Conservation (phyloP, 2,797 vertebrate species). For the Acrossocheilus fasciatus region DNA sequence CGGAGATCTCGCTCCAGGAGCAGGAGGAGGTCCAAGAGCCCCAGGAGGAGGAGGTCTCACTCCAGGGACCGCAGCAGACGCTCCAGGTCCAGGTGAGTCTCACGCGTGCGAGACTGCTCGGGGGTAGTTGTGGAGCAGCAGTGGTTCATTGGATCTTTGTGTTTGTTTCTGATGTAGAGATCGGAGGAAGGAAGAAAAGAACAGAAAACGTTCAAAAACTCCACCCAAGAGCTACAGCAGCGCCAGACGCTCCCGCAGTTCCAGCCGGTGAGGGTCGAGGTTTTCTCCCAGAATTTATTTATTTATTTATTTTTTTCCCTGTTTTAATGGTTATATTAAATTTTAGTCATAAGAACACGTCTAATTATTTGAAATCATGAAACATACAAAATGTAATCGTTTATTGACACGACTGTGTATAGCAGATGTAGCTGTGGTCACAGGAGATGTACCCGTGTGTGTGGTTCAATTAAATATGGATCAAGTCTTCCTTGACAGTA, state of each 20-base stretch:
- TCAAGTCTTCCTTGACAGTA: too few species aligned
- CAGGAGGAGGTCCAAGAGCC: constrained; percentile 93
- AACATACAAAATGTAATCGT: too few species aligned
- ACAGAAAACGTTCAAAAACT: constrained; percentile 96
- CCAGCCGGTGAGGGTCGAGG: constrained; percentile 83
- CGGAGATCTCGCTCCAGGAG: constrained; percentile 93
- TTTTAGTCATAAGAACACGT: too few species aligned
- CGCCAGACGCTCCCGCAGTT: constrained; percentile 90
- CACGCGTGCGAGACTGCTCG: not conserved
- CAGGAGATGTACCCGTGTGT: too few species aligned
- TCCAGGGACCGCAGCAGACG: constrained; percentile 89
- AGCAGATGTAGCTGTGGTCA: too few species aligned
- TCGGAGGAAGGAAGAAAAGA: constrained; percentile 95
- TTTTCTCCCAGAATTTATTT: too few species aligned
- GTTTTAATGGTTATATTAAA: not conserved
- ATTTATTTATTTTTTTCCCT: too few species aligned
- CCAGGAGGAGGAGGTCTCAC: constrained; percentile 87
- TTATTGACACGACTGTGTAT: too few species aligned
- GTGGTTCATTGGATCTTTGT: not conserved
- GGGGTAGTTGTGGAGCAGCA: not conserved
- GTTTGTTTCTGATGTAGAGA: constrained; percentile 77
- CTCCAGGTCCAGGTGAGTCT: constrained; percentile 87
- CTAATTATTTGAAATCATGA: too few species aligned
- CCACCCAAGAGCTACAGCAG: constrained; percentile 99
- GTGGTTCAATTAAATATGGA: too few species aligned